Evolutionary conservation across 2,797 vertebrate genomes (phyloP), one percentile per base, ranked within the genome.

Genomic region (Anabacerthia variegaticeps): DNA sequence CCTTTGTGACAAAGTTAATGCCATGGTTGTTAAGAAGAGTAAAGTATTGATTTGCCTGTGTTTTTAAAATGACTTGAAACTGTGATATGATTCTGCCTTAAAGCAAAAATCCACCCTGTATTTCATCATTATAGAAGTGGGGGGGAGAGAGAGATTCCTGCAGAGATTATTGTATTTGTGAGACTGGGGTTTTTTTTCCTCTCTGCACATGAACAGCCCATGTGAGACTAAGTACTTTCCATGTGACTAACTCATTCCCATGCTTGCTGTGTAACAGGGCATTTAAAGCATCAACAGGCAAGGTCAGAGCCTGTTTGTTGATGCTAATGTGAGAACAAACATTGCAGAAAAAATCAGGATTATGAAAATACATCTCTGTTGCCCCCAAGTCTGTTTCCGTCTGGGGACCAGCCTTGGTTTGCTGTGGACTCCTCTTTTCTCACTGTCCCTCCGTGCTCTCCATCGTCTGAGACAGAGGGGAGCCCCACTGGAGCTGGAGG

Each of bases 141-240:
- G 78, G 78, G 69, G 80, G 28, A 39, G 75, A 51, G 86, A 83
- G 79, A 97, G 97, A 97, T 97, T 98, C 97, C 96, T 94, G 94
- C 89, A 90, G 93, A 97, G 97, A 97, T 98, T 96, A 97, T 95
- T 87, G 62, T 96, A 91, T 96, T 97, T 97, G 93, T 96, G 94
- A 94, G 95, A 81, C 58, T 96, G 85, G 4, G 26, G 6, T 80
- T 91, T 87, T 91, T 87, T 95, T 92, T 46, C 83, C 90, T 95
- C 89, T 73, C 96, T 97, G 98, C 98, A 98, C 98, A 98, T 98
- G 98, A 97, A 98, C 97, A 95, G 95, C 96, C 98, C 98, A 98
- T 97, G 98, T 99, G 99, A 99, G 98, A 97, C 94, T 94, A 97
- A 97, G 95, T 95, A 96, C 96, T 96, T 95, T 97, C 98, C 98